Percentiles rank a stretch among this genome's conserved stretches.
These are phyloP conservation scores for Intellagama lesueurii DNA, from an alignment of 2,797 vertebrate species.

Conservation along the genomic window DNA sequence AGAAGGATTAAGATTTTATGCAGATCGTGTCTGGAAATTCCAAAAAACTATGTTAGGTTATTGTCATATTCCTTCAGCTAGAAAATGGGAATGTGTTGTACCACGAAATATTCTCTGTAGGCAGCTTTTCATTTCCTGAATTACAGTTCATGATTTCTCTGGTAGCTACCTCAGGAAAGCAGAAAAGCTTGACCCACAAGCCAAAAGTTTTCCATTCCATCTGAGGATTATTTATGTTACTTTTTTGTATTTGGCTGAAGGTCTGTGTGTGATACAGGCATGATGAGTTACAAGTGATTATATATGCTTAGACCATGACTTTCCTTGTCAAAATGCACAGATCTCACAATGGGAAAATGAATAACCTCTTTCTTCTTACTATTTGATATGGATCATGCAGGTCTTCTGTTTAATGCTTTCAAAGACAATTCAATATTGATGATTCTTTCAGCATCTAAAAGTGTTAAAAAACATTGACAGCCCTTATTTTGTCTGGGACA, in stretches of 20 bases:
- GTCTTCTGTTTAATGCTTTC: not conserved
- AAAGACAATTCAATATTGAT: not conserved
- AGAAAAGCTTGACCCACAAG: not conserved
- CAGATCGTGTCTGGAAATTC: not conserved
- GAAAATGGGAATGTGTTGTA: not conserved
- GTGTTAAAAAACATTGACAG: not conserved
- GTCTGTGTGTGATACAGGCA: not conserved
- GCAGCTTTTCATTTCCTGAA: not conserved
- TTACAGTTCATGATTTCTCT: slow-evolving; percentile 3
- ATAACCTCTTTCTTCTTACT: not conserved
- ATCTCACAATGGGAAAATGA: not conserved
- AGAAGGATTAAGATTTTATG: not conserved
- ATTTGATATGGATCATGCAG: not conserved
- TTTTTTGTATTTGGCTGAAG: not conserved
- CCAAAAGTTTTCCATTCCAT: not conserved
- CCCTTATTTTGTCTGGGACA: not conserved
- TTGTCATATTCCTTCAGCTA: not conserved
- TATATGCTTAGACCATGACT: not conserved
- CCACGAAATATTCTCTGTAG: not conserved
- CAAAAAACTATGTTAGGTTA: not conserved
- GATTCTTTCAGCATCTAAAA: not conserved
- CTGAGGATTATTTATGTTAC: not conserved
- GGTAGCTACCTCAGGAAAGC: not conserved
- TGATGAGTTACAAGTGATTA: not conserved
- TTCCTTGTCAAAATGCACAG: not conserved